Evolutionary conservation across 2,113 vertebrate genomes (phyloP).

Genomic region (Grammomys surdaster): DNA sequence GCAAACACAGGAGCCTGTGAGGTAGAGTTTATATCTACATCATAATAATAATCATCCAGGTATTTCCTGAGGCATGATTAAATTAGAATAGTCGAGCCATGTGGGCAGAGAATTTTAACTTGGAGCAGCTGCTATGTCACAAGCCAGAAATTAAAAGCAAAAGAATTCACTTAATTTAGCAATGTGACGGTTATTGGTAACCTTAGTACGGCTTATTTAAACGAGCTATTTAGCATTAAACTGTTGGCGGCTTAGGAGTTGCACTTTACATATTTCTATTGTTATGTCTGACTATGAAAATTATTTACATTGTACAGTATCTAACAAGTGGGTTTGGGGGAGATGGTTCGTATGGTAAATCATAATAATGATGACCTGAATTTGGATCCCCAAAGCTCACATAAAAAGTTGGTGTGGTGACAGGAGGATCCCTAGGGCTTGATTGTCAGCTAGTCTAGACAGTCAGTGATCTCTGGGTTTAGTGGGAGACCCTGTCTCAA

Average conservation of each 20-base stretch:
- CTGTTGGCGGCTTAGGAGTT: background rate
- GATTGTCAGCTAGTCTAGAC: background rate
- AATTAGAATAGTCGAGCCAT: background rate
- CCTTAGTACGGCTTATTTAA: background rate
- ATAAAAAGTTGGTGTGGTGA: background rate
- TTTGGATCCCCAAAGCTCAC: background rate
- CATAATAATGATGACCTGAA: too few species aligned
- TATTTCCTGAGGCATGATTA: background rate
- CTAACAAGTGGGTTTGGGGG: background rate
- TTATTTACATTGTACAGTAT: background rate
- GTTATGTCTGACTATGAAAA: conserved; percentile 39
- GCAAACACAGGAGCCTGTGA: background rate
- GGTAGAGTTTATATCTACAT: background rate
- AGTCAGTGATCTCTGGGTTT: background rate
- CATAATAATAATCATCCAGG: background rate
- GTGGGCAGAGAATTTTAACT: conserved; percentile 13
- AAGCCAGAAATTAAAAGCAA: conserved; percentile 35
- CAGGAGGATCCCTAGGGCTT: too few species aligned
- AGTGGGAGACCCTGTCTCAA: background rate
- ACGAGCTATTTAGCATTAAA: background rate
- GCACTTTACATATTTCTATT: conserved; percentile 51
- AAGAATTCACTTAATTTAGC: conserved; percentile 10
- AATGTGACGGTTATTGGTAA: conserved; percentile 16
- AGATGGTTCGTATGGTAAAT: background rate
- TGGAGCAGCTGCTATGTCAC: background rate